Evolutionary conservation across 2,888 invertebrate genomes (phyloP).

Genomic region (Automeris io): DNA sequence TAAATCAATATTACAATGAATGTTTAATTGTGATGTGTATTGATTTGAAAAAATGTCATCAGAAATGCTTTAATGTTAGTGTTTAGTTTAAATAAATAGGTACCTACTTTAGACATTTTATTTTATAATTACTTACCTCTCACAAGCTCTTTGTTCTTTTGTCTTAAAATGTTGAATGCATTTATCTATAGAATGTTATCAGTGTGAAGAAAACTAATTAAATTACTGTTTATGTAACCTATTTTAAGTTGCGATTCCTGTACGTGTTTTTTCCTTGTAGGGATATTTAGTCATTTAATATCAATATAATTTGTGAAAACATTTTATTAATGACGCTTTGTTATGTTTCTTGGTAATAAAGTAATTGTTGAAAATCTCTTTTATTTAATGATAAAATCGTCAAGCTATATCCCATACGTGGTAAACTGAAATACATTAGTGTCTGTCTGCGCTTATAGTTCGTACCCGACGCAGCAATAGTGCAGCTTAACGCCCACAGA

Average conservation of each 20-base stretch:
- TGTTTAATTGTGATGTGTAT: slow-evolving; percentile 6
- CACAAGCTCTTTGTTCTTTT: slow-evolving; percentile 12
- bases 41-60: slow-evolving; percentile 38
- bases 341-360: slow-evolving; percentile 49
- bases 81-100: slow-evolving; percentile 51
- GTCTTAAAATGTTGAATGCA: slow-evolving; percentile 13
- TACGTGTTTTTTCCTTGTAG: slow-evolving; percentile 24
- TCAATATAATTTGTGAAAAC: slow-evolving; percentile 32
- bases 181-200: slow-evolving; percentile 15
- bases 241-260: slow-evolving; percentile 16
- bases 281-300: slow-evolving; percentile 32
- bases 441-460: too few species aligned
- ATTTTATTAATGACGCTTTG: slow-evolving; percentile 58
- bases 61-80: slow-evolving; percentile 64
- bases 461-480: background rate
- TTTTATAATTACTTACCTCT: slow-evolving; percentile 4
- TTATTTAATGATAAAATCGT: slow-evolving; percentile 13
- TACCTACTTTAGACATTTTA: slow-evolving; percentile 18
- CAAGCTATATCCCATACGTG: slow-evolving; percentile 10
- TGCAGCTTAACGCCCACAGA: background rate
- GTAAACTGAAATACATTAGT: too few species aligned
- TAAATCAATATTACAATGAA: slow-evolving; percentile 14
- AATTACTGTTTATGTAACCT: slow-evolving; percentile 28
- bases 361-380: slow-evolving; percentile 29
- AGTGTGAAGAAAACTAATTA: slow-evolving; percentile 13